A percentile compares a stretch with the other conserved stretches of the same genome.
Evolutionary conservation across 2,888 invertebrate species (phyloP).

Genomic region (Troides oblongomaculatus): DNA sequence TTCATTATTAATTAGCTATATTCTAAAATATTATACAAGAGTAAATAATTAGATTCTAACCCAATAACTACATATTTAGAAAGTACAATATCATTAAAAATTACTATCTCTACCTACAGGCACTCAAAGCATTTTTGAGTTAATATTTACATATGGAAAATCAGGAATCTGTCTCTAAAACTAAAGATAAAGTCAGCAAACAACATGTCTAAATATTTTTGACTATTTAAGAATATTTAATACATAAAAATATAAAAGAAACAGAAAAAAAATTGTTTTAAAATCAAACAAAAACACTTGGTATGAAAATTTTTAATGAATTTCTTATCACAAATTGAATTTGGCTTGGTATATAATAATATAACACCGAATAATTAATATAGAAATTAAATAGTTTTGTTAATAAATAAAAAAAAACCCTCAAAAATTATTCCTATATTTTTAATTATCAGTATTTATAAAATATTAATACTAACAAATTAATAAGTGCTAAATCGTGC

Average conservation of each 20-base stretch:
- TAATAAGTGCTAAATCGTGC: neutral
- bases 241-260: neutral
- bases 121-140: no score
- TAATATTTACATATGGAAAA: no score
- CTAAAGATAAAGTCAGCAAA: no score
- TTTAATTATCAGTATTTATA: neutral
- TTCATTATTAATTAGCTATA: neutral
- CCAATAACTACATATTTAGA: no score
- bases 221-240: neutral
- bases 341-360: neutral
- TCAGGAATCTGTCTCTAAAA: no score
- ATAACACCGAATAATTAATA: neutral
- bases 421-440: neutral
- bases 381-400: neutral
- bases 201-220: no score
- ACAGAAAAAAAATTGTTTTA: neutral
- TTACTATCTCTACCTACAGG: no score
- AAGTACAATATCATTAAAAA: no score
- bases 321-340: neutral
- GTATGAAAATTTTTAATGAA: neutral
- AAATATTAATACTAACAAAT: neutral
- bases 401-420: neutral
- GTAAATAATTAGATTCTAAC: no score
- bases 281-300: neutral
- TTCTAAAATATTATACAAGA: no score